These are phyloP conservation scores for Heteractis magnifica DNA, from an alignment of 92 coral and sea anemone genomes.

Conservation along the genomic window DNA sequence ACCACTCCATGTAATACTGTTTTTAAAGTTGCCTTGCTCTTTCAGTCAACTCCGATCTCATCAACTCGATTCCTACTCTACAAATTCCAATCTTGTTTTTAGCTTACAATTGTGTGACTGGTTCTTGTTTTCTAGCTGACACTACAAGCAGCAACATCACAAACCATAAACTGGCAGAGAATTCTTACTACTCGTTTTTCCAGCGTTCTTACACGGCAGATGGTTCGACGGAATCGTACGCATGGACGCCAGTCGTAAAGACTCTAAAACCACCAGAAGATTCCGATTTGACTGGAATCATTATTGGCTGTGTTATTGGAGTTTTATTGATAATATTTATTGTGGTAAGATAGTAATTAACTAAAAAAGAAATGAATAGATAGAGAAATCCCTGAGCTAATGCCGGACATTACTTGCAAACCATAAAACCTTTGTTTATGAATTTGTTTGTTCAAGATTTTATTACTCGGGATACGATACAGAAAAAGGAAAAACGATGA, in stretches of 20 bases:
- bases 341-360: background rate
- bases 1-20: too few species aligned
- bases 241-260: slow-evolving; percentile 9
- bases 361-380: background rate
- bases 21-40: too few species aligned
- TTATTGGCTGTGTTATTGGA: slow-evolving; percentile 6
- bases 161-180: slow-evolving; percentile 3
- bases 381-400: background rate
- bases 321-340: background rate
- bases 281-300: background rate
- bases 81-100: too few species aligned
- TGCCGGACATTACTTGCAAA: too few species aligned
- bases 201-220: slow-evolving; percentile 12
- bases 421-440: too few species aligned
- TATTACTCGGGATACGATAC: too few species aligned
- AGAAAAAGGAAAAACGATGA: background rate
- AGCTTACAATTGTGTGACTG: too few species aligned
- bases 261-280: background rate
- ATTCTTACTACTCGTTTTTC: slow-evolving; percentile 15
- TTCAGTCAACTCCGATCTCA: too few species aligned
- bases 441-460: background rate
- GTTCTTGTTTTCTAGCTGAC: background rate
- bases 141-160: background rate
- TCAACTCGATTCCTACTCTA: too few species aligned
- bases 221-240: slow-evolving; percentile 5